Percentiles rank a stretch among this genome's conserved stretches.
These are phyloP conservation scores for Leptinotarsa peninsularis DNA, from an alignment of 2,888 invertebrate species.

Conservation along the genomic window DNA sequence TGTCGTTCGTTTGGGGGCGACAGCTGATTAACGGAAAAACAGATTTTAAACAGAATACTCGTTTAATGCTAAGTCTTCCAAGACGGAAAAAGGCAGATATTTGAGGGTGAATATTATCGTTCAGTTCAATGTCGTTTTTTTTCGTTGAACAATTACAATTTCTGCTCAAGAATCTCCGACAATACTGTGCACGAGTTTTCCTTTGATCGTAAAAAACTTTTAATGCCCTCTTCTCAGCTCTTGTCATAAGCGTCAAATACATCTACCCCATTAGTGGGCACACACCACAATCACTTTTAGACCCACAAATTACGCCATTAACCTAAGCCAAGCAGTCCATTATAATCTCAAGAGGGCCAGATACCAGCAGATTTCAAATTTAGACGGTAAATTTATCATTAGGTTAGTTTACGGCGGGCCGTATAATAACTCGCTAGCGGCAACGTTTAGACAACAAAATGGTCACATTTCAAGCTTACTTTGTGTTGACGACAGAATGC, in stretches of 20 bases:
- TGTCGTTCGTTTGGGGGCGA: too few relatives aligned
- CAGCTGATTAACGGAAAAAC: too few relatives aligned
- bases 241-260: not conserved
- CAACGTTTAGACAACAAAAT: slow-evolving; percentile 18
- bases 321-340: slow-evolving; percentile 12
- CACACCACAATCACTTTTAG: slow-evolving; percentile 5
- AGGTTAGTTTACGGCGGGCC: slow-evolving; percentile 15
- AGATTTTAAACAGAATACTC: too few relatives aligned
- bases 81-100: too few relatives aligned
- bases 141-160: too few relatives aligned
- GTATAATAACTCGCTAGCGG: slow-evolving; percentile 6
- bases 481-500: not conserved
- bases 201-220: too few relatives aligned
- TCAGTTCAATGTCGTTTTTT: too few relatives aligned
- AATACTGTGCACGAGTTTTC: too few relatives aligned
- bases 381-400: slow-evolving; percentile 18
- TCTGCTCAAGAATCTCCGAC: too few relatives aligned
- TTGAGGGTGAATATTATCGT: too few relatives aligned
- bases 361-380: slow-evolving; percentile 16
- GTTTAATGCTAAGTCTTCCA: too few relatives aligned
- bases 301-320: slow-evolving; percentile 8
- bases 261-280: not conserved
- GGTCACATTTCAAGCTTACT: slow-evolving; percentile 9
- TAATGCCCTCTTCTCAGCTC: too few relatives aligned
- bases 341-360: slow-evolving; percentile 15